phyloP scores from a whole-genome alignment of 2,888 invertebrate genomes.

The Diplolepis rosae region DNA sequence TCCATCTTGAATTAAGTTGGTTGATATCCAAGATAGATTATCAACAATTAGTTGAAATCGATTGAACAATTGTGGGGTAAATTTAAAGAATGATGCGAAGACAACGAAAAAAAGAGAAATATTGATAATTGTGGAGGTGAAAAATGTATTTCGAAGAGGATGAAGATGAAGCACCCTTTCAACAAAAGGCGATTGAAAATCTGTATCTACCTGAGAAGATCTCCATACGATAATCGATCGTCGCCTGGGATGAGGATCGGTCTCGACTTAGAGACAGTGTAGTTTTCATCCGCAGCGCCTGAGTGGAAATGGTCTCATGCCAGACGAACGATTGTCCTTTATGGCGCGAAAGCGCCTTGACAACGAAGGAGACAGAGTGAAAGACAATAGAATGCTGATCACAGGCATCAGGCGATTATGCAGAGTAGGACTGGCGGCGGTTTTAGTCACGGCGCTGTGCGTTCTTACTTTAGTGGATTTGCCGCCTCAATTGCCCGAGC shows the following conservation, averaged over 20 bases:
- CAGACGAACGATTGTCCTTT: slow-evolving; percentile 44
- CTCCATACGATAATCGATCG: slow-evolving; percentile 42
- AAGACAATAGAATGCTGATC: slow-evolving; percentile 59
- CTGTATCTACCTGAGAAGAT: slow-evolving; percentile 42
- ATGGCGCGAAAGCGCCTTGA: slow-evolving; percentile 32
- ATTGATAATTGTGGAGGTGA: slow-evolving; percentile 33
- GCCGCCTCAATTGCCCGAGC: slow-evolving; percentile 68
- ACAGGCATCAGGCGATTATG: slow-evolving; percentile 65
- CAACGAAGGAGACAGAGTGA: slow-evolving; percentile 44
- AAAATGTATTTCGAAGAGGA: slow-evolving; percentile 34
- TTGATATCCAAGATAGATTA: too few species aligned
- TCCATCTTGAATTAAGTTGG: too few species aligned
- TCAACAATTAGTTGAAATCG: too few species aligned
- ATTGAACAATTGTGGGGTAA: neutral
- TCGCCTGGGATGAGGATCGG: slow-evolving; percentile 49
- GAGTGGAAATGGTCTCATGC: slow-evolving; percentile 44
- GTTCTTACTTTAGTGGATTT: slow-evolving; percentile 67
- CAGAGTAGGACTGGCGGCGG: slow-evolving; percentile 67
- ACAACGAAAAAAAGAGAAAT: too few species aligned
- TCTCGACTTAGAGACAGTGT: slow-evolving; percentile 36
- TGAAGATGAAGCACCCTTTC: slow-evolving; percentile 8
- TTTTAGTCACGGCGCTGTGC: slow-evolving; percentile 68
- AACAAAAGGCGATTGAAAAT: slow-evolving; percentile 35
- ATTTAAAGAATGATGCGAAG: neutral
- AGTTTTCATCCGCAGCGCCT: slow-evolving; percentile 15